Evolutionary conservation across 37 sponge, comb jelly and placozoan genomes (phyloP).

Genomic region (Aphrocallistes beatrix): DNA sequence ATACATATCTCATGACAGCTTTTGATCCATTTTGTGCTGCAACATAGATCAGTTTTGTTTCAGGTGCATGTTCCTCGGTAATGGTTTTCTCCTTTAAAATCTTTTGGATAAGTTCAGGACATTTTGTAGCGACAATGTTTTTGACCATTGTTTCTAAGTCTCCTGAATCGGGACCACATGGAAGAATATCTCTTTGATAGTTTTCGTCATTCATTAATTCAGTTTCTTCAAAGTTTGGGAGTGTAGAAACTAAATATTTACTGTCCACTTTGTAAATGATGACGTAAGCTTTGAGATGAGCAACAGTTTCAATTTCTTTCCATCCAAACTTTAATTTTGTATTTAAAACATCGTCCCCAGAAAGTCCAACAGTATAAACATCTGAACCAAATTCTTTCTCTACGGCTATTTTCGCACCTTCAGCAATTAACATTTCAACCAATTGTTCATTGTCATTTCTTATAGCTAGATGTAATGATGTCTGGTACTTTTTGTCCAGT

Average conservation of each 20-base stretch:
- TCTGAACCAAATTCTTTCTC: background rate
- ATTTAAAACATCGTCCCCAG: background rate
- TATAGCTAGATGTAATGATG: background rate
- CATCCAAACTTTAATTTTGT: background rate
- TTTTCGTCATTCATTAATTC: background rate
- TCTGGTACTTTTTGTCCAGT: background rate
- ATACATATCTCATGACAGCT: background rate
- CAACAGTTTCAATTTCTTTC: background rate
- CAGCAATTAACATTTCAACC: background rate
- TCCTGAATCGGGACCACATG: no score
- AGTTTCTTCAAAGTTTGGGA: background rate
- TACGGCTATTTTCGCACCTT: background rate
- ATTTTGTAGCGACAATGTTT: background rate
- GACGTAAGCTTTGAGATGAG: background rate
- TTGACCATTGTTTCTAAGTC: no score
- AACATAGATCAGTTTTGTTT: background rate
- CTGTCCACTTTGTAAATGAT: background rate
- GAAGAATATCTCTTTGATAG: no score
- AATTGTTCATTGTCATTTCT: background rate
- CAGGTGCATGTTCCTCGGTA: background rate
- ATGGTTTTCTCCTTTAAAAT: background rate
- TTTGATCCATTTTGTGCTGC: background rate
- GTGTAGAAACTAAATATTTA: background rate
- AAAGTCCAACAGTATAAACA: background rate
- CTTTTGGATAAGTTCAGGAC: background rate